phyloP scores from a whole-genome alignment of 2,797 vertebrate genomes.

The Chrosomus eos region DNA sequence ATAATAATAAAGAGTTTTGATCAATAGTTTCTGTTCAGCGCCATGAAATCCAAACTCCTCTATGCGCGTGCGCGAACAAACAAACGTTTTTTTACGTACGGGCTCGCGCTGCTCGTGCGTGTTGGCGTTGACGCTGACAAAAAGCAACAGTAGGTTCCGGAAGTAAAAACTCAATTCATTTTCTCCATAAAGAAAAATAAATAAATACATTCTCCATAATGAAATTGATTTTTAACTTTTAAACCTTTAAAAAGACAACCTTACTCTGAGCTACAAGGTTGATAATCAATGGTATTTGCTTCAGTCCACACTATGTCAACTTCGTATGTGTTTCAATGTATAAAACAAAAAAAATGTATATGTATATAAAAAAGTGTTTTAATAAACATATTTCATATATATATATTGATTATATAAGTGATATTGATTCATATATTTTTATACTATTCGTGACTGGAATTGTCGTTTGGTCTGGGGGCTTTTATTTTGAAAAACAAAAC shows the following conservation, averaged over 20 bases:
- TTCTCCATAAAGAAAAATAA: too few species aligned
- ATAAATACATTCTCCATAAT: too few species aligned
- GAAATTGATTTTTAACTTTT: too few species aligned
- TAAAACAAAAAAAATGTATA: too few species aligned
- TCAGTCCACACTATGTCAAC: background rate
- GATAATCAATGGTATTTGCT: too few species aligned
- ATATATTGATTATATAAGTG: background rate
- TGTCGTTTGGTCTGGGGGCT: too few species aligned
- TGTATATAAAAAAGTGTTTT: background rate
- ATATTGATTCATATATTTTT: too few species aligned
- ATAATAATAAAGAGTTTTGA: background rate
- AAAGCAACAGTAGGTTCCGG: background rate
- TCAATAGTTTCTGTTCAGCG: constrained; percentile 68
- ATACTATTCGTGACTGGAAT: too few species aligned
- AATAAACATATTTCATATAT: background rate
- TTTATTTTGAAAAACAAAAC: too few species aligned
- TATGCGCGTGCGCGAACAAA: constrained; percentile 58
- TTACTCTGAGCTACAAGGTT: too few species aligned
- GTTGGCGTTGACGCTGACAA: background rate
- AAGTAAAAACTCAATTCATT: background rate
- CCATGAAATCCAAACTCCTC: constrained; percentile 73
- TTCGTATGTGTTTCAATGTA: background rate
- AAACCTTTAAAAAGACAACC: too few species aligned
- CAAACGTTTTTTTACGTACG: background rate
- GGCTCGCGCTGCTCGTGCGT: background rate